Evolutionary conservation across 1,140 invertebrate species (phyloP), one percentile per base, ranked within the genome.

Genomic region (Tetramorium parvispinum): DNA sequence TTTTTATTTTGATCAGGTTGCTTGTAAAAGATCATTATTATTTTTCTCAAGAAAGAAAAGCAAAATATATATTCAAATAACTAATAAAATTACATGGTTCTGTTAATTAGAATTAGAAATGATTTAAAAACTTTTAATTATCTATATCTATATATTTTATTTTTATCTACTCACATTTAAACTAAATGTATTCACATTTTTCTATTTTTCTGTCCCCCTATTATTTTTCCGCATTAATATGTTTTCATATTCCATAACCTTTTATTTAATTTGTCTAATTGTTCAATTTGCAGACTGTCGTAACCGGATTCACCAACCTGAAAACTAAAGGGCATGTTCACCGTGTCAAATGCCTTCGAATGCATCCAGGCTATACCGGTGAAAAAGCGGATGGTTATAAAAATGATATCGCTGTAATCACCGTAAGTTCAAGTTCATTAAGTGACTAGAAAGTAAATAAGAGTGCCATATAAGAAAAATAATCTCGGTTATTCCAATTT

Each of bases 341-440:
- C n/a, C n/a, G 18, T 0, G 21, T 75, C 8, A 73, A 83, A 24
- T 49, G 18, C 4, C 59, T 73, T 75, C 24, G 18, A 11, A 53
- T 1, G 24, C 53, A 83, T 3, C 53, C 43, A 21, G 2, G 8
- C 0, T 82, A 71, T 7, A 71, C 37, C 13, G 66, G 40, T 32
- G 24, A 82, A 51, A 16, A 16, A 32, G 24, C 73, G 16, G 11
- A 21, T 10, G 24, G 18, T 10, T 75, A 55, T 53, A 83, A 49
- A 1, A 0, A 83, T 2, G 53, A 83, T 18, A 49, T 83, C n/a
- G 27, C 55, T 49, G 40, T 83, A 0, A 32, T 70, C 8, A 70
- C 65, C 13, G 40, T 75, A 49, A 73, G 53, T 83, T 75, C 16
- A 32, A 46, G 5, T 11, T 82, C 16, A 4, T 40, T 32, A 68